phyloP scores from a whole-genome alignment of 92 coral and sea anemone species.

The Siderastrea radians region DNA sequence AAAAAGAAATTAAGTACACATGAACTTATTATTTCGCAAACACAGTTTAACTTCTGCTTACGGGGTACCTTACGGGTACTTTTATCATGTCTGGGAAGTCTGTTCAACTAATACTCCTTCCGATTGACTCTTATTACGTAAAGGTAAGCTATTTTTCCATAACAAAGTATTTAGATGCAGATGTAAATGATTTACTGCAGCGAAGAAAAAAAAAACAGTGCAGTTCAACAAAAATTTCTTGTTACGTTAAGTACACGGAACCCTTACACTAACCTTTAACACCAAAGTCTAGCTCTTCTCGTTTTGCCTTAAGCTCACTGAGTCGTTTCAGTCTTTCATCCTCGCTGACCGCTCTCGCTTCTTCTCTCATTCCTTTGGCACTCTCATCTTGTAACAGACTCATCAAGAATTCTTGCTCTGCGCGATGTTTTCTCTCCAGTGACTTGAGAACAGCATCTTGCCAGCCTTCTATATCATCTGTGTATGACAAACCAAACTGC shows the following conservation, averaged over 20 bases:
- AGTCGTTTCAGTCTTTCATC: constrained; percentile 87
- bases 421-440: constrained; percentile 87
- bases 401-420: constrained; percentile 88
- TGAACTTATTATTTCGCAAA: too few species aligned
- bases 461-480: constrained; percentile 92
- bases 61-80: too few species aligned
- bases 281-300: constrained; percentile 96
- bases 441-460: constrained; percentile 91
- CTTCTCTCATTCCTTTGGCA: constrained; percentile 84
- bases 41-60: too few species aligned
- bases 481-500: not conserved
- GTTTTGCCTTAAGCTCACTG: constrained; percentile 86
- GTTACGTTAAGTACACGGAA: too few species aligned
- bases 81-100: too few species aligned
- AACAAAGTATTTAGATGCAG: too few species aligned
- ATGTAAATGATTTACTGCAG: too few species aligned
- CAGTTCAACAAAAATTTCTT: too few species aligned
- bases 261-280: constrained; percentile 82
- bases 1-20: not conserved
- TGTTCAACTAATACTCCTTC: too few species aligned
- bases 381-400: constrained; percentile 83
- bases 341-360: constrained; percentile 80
- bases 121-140: too few species aligned
- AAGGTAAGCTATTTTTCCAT: too few species aligned
- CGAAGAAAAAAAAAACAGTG: too few species aligned